These are phyloP conservation scores for Phrynocephalus versicolor DNA, from an alignment of 2,113 vertebrate genomes.

Conservation along the genomic window DNA sequence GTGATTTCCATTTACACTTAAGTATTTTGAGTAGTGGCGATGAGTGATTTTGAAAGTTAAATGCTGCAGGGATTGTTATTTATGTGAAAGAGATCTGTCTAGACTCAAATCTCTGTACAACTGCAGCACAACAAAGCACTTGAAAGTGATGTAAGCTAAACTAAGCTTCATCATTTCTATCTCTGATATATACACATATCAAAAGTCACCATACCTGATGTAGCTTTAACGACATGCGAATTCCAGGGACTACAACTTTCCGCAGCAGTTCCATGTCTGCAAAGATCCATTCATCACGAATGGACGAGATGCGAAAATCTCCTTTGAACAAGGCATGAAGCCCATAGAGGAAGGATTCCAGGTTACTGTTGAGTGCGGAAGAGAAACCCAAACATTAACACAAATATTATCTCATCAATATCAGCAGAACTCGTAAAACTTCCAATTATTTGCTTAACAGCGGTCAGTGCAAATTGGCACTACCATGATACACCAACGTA, in stretches of 20 bases:
- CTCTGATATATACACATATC: neutral
- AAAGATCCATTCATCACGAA: constrained; percentile 98
- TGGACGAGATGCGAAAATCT: constrained; percentile 97
- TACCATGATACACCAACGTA: neutral
- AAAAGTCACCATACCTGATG: constrained; percentile 84
- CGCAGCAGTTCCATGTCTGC: constrained; percentile 97
- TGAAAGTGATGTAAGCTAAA: neutral
- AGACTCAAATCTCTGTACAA: constrained; percentile 5
- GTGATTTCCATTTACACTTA: neutral
- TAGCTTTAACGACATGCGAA: constrained; percentile 97
- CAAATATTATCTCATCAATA: neutral
- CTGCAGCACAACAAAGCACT: neutral
- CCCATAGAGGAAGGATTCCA: constrained; percentile 97
- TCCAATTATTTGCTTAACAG: constrained; percentile 1
- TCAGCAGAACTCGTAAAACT: neutral
- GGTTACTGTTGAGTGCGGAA: constrained; percentile 80
- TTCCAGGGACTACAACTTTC: constrained; percentile 97
- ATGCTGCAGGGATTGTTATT: neutral
- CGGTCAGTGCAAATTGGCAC: neutral
- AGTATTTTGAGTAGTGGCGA: neutral
- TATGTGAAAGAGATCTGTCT: neutral
- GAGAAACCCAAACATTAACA: constrained; percentile 36
- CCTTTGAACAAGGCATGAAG: constrained; percentile 97
- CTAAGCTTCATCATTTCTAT: neutral
- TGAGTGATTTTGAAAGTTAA: neutral